phyloP scores from a whole-genome alignment of 1,140 invertebrate genomes.

The Andrena cerasifolii region DNA sequence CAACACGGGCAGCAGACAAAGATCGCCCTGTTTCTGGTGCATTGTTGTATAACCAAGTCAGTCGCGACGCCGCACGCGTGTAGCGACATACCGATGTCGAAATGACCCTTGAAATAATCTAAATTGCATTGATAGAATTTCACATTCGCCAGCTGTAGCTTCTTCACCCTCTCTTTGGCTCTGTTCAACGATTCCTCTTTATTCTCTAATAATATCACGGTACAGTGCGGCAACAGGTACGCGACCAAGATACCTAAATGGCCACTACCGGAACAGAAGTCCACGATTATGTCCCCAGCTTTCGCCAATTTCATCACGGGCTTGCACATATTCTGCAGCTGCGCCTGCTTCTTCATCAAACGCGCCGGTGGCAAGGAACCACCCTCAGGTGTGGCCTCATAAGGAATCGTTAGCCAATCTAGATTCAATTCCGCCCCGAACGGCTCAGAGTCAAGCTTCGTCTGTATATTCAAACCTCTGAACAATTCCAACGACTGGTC shows the following conservation, averaged over 20 bases:
- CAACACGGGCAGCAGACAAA: conserved; percentile 98
- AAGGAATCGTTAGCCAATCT: conserved; percentile 87
- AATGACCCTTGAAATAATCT: conserved; percentile 90
- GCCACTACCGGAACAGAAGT: conserved; percentile 97
- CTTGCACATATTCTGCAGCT: conserved; percentile 93
- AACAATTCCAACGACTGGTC: conserved; percentile 85
- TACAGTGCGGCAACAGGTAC: conserved; percentile 88
- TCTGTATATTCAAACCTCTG: conserved; percentile 72
- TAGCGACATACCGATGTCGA: conserved; percentile 91
- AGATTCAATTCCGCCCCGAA: conserved; percentile 81
- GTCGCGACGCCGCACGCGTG: conserved; percentile 98
- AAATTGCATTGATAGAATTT: conserved; percentile 93
- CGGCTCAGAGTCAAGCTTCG: conserved; percentile 73
- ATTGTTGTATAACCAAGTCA: conserved; percentile 94
- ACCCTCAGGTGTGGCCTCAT: conserved; percentile 88
- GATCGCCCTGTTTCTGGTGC: conserved; percentile 88
- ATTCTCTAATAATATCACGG: conserved; percentile 94
- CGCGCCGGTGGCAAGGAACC: conserved; percentile 90
- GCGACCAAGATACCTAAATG: conserved; percentile 95
- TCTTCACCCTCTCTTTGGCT: conserved; percentile 87
- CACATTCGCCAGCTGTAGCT: conserved; percentile 89
- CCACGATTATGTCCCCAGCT: conserved; percentile 87
- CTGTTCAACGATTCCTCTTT: conserved; percentile 93
- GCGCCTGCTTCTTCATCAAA: conserved; percentile 91
- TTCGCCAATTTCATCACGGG: conserved; percentile 88